Conservation (phyloP, 2,797 vertebrate genomes). For the Peromyscus nudipes region DNA sequence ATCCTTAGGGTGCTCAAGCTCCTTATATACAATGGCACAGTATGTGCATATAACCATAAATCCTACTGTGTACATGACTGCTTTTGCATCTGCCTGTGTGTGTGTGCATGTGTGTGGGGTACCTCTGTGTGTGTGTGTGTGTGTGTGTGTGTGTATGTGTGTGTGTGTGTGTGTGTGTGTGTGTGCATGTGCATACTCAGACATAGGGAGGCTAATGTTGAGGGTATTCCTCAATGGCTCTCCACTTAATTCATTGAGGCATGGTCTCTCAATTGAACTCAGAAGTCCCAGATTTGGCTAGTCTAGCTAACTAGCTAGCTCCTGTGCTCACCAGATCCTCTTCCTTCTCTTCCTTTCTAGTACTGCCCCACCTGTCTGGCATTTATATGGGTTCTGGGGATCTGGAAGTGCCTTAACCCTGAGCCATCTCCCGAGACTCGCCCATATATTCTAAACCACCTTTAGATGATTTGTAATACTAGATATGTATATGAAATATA, state of each 20-base stretch:
- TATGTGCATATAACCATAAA: neutral
- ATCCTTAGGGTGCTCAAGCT: neutral
- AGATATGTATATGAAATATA: neutral
- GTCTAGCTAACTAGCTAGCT: too few species aligned
- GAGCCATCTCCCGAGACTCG: neutral
- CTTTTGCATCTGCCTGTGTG: neutral
- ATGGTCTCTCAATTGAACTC: neutral
- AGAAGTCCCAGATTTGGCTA: neutral
- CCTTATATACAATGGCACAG: neutral
- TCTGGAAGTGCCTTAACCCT: neutral
- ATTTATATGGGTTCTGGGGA: neutral
- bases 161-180: neutral
- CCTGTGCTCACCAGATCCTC: neutral
- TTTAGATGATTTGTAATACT: neutral
- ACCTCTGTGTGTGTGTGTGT: neutral
- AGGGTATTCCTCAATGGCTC: neutral
- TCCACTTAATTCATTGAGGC: neutral
- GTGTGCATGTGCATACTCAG: neutral
- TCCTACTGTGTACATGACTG: neutral
- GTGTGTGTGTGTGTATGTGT: neutral
- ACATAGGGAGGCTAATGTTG: neutral
- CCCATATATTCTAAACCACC: neutral
- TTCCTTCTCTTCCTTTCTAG: neutral
- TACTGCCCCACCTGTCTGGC: neutral
- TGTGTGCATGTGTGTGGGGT: neutral